Evolutionary conservation across 2,888 invertebrate genomes (phyloP), one percentile per base, ranked within the genome.

Genomic region (Caradrina clavipalpis): DNA sequence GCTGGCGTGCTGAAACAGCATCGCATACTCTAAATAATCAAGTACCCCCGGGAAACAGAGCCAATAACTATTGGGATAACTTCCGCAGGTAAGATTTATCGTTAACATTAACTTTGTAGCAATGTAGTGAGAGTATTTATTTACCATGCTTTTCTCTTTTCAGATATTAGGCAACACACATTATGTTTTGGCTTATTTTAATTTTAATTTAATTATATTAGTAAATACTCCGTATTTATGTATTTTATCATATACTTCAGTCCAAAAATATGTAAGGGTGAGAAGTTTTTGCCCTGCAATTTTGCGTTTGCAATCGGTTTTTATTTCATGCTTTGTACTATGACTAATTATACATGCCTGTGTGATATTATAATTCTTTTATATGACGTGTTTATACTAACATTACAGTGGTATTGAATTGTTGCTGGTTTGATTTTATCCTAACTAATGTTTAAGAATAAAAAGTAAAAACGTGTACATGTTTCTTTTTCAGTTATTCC

Each of bases 11-110:
- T 0, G 96, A 95, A 66, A 94, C 91, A 0, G 95, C 94, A 21
- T 94, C 95, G 83, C 97, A 96, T 81, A 97, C 98, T 0, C 96
- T 98, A 55, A 98, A 98, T 93, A 98, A 98, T 92, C 98, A 98
- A 95, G 98, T 98, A 64, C 98, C 98, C 50, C 98, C 98, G 47
- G 98, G 98, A 39, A 98, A 98, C 92, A 96, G 98, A 80, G 98
- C 98, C 67, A 99, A 99, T 92, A 99, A 99, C 94, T 99, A 98
- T 93, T 98, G 98, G 98, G 98, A 99, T 91, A 98, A 99, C 94
- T 98, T 99, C 92, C 96, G 98, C 95, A 98, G 98, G 98, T 98
- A 97, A 66, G 66, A 55, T 63, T 64, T 69, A 63, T 62, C 7
- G 68, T 8, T 57, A 47, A 42, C 58, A 11, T 13, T 0, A 31